Evolutionary conservation across 2,113 vertebrate species (phyloP).

Genomic region (Chaenogobius annularis): DNA sequence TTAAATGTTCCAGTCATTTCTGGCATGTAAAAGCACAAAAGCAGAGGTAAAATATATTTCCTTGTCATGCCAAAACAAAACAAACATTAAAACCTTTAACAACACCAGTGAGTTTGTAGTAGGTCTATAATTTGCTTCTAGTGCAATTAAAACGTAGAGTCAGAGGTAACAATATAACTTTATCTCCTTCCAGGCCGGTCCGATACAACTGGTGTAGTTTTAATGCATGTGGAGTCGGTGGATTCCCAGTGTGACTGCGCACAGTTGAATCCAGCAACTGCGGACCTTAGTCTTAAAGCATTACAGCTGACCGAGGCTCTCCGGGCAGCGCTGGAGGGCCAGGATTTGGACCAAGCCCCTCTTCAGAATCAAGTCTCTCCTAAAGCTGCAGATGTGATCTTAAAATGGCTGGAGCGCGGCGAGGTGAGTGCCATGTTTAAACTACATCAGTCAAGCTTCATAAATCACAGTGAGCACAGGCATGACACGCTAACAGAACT

Average conservation of each 20-base stretch:
- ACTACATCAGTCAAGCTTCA: not conserved
- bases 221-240: constrained; percentile 68
- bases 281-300: constrained; percentile 69
- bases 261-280: constrained; percentile 1
- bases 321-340: constrained; percentile 78
- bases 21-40: constrained; percentile 36
- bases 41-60: constrained; percentile 14
- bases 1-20: constrained; percentile 39
- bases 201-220: constrained; percentile 49
- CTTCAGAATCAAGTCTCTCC: constrained; percentile 80
- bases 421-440: constrained; percentile 74
- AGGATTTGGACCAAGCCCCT: constrained; percentile 76
- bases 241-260: constrained; percentile 57
- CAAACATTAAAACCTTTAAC: no score
- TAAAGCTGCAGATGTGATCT: constrained; percentile 77
- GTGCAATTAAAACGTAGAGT: not conserved
- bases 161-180: constrained; percentile 1
- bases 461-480: not conserved
- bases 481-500: not conserved
- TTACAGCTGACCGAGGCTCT: constrained; percentile 86
- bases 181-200: constrained; percentile 73
- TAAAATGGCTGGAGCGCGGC: constrained; percentile 80
- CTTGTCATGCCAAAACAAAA: constrained; percentile 16
- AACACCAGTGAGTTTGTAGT: no score
- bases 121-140: not conserved